Percentiles rank a stretch among this genome's conserved stretches.
phyloP scores from a whole-genome alignment of 2,888 invertebrate species.

The Molorchus minor region DNA sequence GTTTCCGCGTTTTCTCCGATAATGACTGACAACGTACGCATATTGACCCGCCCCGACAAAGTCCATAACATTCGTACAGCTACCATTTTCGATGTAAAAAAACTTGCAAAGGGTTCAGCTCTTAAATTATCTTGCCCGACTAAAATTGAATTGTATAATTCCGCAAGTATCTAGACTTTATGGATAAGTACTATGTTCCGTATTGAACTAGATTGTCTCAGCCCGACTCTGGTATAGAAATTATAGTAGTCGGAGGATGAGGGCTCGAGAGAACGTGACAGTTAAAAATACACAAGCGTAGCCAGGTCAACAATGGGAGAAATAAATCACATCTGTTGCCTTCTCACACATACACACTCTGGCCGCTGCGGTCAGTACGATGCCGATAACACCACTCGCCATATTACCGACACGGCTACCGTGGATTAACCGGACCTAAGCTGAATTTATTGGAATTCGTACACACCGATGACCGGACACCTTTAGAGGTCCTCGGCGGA shows the following conservation, averaged over 20 bases:
- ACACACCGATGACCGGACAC: conserved; percentile 27
- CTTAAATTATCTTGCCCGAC: no score
- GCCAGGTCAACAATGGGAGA: conserved; percentile 48
- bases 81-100: no score
- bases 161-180: no score
- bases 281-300: conserved; percentile 46
- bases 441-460: conserved; percentile 60
- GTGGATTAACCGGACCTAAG: conserved; percentile 61
- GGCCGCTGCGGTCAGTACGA: conserved; percentile 31
- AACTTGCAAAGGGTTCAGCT: no score
- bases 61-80: no score
- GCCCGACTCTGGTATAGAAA: conserved; percentile 3
- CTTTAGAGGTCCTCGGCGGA: conserved; percentile 16
- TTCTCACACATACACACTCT: conserved; percentile 44
- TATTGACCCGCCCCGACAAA: no score
- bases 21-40: no score
- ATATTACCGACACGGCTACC: conserved; percentile 52
- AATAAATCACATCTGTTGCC: conserved; percentile 53
- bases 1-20: no score
- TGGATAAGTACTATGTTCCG: no score
- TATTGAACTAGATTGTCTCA: no score
- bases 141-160: no score
- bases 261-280: conserved; percentile 27
- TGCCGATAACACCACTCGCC: conserved; percentile 48
- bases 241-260: conserved; percentile 16